These are phyloP conservation scores for Antheraea mylitta DNA, from an alignment of 1,140 invertebrate species.

Conservation along the genomic window DNA sequence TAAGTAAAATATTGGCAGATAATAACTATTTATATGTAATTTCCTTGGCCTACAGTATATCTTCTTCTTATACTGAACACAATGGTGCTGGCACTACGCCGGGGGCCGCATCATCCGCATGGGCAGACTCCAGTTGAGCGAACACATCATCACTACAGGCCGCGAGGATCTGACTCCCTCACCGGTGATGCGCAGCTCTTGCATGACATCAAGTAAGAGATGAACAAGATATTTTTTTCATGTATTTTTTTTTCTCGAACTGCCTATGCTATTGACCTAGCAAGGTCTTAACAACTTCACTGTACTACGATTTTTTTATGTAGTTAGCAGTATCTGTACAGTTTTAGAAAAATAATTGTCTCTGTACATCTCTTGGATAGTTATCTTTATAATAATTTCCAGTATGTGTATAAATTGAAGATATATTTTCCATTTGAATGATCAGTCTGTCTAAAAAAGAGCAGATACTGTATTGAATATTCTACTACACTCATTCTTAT, in stretches of 20 bases:
- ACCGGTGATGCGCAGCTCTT: conserved; percentile 83
- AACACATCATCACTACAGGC: conserved; percentile 81
- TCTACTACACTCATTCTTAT: no score
- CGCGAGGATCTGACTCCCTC: conserved; percentile 77
- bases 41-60: conserved; percentile 36
- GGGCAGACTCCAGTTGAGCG: conserved; percentile 78
- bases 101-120: conserved; percentile 88
- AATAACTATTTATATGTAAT: not conserved
- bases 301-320: no score
- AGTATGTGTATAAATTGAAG: no score
- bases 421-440: no score
- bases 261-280: no score
- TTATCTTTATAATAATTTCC: no score
- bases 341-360: not conserved
- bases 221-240: not conserved
- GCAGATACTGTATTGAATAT: no score
- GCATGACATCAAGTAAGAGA: conserved; percentile 83
- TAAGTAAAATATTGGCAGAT: no score
- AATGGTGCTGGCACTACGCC: conserved; percentile 39
- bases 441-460: no score
- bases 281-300: no score
- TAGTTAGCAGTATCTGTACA: no score
- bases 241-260: no score
- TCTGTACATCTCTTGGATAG: not conserved
- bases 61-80: conserved; percentile 38